These are phyloP conservation scores for Petrocephalus zakoni DNA, from an alignment of 2,113 vertebrate species.

Conservation along the genomic window DNA sequence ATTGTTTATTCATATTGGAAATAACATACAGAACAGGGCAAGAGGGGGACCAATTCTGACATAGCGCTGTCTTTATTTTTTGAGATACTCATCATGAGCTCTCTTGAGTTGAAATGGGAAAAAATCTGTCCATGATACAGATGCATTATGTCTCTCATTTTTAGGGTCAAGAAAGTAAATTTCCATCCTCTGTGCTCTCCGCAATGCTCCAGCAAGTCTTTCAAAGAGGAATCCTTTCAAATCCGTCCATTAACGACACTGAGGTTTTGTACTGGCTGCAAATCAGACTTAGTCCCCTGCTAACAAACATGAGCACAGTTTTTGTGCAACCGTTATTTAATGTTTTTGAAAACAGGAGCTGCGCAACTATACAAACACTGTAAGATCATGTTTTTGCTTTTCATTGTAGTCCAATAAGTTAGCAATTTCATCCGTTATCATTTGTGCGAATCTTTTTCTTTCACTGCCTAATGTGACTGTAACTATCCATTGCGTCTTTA, in stretches of 20 bases:
- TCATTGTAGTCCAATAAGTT: background rate
- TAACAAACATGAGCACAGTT: slow-evolving; percentile 29
- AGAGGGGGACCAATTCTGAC: background rate
- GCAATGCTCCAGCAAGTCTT: slow-evolving; percentile 57
- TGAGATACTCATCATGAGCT: background rate
- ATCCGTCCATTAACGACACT: slow-evolving; percentile 32
- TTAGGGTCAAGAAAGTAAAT: slow-evolving; percentile 27
- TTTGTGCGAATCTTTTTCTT: background rate
- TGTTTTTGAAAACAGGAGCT: slow-evolving; percentile 46
- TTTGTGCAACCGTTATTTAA: slow-evolving; percentile 47
- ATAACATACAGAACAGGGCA: background rate
- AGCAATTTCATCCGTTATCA: background rate
- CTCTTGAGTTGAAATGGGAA: background rate
- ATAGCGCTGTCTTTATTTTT: background rate
- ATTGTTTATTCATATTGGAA: background rate
- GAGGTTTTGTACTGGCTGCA: slow-evolving; percentile 48
- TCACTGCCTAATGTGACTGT: background rate
- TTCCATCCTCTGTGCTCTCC: slow-evolving; percentile 37
- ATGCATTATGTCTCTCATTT: background rate
- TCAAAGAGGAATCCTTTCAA: slow-evolving; percentile 48
- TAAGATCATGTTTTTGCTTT: slow-evolving; percentile 23
- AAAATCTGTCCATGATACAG: no score
- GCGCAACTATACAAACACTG: slow-evolving; percentile 43
- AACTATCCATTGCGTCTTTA: background rate
- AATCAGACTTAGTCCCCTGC: slow-evolving; percentile 42